Conservation (phyloP, 1,140 invertebrate genomes). For the Ganaspis sp. region DNA sequence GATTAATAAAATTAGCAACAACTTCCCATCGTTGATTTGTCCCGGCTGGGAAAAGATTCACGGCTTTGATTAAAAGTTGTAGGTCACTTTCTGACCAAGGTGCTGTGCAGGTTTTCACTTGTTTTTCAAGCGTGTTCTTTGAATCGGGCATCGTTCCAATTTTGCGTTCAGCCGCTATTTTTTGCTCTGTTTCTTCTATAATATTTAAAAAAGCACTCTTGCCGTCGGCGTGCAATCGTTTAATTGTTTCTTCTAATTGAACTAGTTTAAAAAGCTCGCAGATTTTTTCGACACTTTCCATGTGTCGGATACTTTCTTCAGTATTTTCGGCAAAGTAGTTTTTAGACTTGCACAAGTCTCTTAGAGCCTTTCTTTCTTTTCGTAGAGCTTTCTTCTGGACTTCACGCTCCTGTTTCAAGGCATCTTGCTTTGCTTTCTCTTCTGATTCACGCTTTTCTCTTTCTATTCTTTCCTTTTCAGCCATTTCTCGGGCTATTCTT, state of each 20-base stretch:
- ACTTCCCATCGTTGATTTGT: constrained; percentile 97
- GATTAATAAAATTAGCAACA: constrained; percentile 96
- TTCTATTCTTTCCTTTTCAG: constrained; percentile 81
- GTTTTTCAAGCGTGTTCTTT: constrained; percentile 64
- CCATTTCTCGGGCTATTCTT: constrained; percentile 81
- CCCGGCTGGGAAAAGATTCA: constrained; percentile 97
- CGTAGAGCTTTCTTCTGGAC: constrained; percentile 88
- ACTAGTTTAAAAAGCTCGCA: constrained; percentile 86
- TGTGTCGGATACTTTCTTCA: constrained; percentile 86
- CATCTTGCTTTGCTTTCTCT: constrained; percentile 87
- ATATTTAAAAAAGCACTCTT: constrained; percentile 82
- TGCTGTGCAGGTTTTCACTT: constrained; percentile 75
- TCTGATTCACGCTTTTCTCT: constrained; percentile 90
- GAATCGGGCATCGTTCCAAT: constrained; percentile 70
- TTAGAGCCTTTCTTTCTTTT: constrained; percentile 90
- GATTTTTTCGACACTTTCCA: constrained; percentile 90
- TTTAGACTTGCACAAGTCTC: constrained; percentile 90
- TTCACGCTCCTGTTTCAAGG: constrained; percentile 91
- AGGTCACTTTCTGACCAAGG: constrained; percentile 89
- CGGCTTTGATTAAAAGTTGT: constrained; percentile 94
- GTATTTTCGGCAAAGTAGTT: constrained; percentile 89
- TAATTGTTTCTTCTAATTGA: constrained; percentile 88
- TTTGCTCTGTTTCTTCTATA: constrained; percentile 83
- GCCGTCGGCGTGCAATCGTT: constrained; percentile 81
- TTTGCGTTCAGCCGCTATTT: constrained; percentile 86